Conservation (phyloP, 2,113 vertebrate genomes). For the Leucopternis melanops region DNA sequence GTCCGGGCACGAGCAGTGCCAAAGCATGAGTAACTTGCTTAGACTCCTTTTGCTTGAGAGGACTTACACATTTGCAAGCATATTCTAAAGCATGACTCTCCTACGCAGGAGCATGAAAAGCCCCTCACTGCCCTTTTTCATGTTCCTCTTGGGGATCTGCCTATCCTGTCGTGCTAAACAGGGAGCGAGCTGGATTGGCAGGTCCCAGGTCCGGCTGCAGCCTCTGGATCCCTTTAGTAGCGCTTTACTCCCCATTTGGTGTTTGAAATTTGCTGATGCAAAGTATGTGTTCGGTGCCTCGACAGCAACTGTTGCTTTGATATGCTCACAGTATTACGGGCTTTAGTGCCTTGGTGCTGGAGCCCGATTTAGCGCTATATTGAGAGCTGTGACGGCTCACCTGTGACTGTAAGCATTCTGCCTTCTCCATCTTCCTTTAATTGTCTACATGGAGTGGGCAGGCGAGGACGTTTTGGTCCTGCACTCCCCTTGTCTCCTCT, state of each 20-base stretch:
- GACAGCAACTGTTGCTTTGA: too few species aligned
- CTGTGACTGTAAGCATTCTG: background rate
- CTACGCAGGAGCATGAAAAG: background rate
- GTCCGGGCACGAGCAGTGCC: background rate
- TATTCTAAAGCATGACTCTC: background rate
- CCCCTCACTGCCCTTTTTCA: background rate
- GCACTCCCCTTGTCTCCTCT: background rate
- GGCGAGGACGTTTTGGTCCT: background rate
- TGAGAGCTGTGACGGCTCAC: background rate
- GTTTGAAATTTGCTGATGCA: background rate
- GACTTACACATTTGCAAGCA: background rate
- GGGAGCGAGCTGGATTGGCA: background rate
- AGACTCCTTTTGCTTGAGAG: background rate
- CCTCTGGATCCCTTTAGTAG: background rate
- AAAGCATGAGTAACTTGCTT: background rate
- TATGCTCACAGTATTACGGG: background rate
- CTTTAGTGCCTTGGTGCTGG: background rate
- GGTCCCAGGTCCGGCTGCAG: background rate
- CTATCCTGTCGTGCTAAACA: rapidly evolving
- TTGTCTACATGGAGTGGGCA: rapidly evolving
- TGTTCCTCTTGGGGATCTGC: background rate
- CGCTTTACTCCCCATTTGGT: rapidly evolving
- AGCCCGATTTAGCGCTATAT: rapidly evolving
- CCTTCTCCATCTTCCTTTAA: background rate
- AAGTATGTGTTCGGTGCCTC: rapidly evolving